Base-by-base conservation (phyloP, 2,888 invertebrate genomes). In the Ormyrus labotus region DNA sequence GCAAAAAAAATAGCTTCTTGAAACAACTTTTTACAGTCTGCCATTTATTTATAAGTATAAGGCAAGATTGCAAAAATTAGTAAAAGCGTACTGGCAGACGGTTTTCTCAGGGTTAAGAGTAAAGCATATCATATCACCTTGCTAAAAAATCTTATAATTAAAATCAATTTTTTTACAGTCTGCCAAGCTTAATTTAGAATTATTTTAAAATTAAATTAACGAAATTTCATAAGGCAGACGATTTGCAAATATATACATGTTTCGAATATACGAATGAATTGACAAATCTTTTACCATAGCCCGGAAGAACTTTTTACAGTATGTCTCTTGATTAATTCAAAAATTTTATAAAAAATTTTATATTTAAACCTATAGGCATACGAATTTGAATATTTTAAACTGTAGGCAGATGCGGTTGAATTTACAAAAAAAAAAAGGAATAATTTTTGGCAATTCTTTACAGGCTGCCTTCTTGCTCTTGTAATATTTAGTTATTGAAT, bases 141-240 rank as follows among this genome's bases (percentile, higher is more conserved):
- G 13, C 13, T 13, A 13, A 13, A 13, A 13, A 13, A 13, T 13
- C 13, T 13, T 13, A 13, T 13, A 13, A 13, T 13, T 13, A 13
- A 13, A 13, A 13, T 13, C 13, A 13, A 13, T 13, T 13, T 13
- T 13, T 13, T 13, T 13, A 13, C 13, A 13, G 13, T 57, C 3
- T 57, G 10, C n/a, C 2, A 58, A n/a, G 57, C n/a, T 1, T 2
- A 58, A 58, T 58, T 58, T 58, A 58, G 57, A 58, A 10, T 58
- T 8, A 58, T 58, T 11, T 58, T n/a, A 6, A 1, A 6, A 58
- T n/a, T 6, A 58, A n/a, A n/a, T n/a, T n/a, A 6, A 10, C n/a
- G n/a, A 58, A 58, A 58, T 58, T 58, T 58, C n/a, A 58, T n/a
- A n/a, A 58, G 57, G 57, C 61, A 61, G 61, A 61, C 61, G 19